Conservation (phyloP, 2,113 vertebrate genomes). For the Xiphorhynchus elegans region DNA sequence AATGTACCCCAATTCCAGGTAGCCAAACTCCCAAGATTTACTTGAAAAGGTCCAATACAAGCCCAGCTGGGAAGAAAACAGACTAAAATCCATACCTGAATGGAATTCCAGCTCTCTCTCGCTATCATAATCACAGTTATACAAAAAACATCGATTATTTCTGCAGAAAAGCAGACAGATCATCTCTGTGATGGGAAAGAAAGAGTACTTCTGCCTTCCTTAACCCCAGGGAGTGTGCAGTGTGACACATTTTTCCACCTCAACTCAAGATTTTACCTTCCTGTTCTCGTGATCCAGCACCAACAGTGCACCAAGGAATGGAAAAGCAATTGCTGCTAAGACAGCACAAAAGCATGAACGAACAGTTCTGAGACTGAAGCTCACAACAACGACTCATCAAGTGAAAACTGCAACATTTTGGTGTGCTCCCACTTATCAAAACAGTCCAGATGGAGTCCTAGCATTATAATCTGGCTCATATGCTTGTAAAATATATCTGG, state of each 20-base stretch:
- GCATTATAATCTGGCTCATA: background rate
- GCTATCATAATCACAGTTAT: background rate
- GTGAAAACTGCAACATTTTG: background rate
- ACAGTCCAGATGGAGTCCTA: conserved; percentile 38
- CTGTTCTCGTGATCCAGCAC: background rate
- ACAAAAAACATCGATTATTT: background rate
- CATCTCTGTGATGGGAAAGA: background rate
- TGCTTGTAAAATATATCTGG: background rate
- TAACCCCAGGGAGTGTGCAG: background rate
- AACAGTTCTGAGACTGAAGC: background rate
- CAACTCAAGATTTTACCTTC: background rate
- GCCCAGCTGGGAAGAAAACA: background rate
- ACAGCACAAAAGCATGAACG: background rate
- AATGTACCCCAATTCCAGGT: background rate
- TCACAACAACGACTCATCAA: background rate
- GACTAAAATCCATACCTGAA: background rate
- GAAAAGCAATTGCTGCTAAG: background rate
- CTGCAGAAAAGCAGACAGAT: background rate
- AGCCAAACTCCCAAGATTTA: background rate
- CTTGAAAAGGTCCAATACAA: background rate
- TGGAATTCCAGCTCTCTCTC: background rate
- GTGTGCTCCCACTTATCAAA: conserved; percentile 21
- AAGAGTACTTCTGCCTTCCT: background rate
- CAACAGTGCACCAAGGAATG: background rate
- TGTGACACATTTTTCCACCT: background rate